Conservation (phyloP, 2,888 invertebrate species). For the Phaonia tiefii region DNA sequence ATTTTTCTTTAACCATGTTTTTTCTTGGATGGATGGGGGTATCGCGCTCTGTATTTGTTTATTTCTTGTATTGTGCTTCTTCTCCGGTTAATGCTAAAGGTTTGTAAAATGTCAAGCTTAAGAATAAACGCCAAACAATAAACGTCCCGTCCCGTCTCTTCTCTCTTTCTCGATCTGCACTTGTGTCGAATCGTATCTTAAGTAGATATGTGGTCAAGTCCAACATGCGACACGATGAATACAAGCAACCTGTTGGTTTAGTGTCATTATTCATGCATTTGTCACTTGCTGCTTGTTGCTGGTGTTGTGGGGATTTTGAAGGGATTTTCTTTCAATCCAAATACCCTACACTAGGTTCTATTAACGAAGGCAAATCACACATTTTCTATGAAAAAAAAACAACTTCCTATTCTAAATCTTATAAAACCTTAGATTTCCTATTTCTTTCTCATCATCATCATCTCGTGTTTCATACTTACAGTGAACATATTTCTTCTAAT, state of each 20-base stretch:
- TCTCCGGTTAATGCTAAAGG: conserved; percentile 21
- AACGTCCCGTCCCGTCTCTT: conserved; percentile 41
- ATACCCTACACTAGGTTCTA: not conserved
- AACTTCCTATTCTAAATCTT: no score
- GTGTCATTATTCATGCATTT: conserved; percentile 68
- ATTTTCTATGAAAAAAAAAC: no score
- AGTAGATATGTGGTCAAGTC: not conserved
- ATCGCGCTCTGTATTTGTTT: not conserved
- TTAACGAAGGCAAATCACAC: no score
- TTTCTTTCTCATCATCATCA: no score
- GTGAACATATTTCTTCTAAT: no score
- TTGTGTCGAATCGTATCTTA: conserved; percentile 19
- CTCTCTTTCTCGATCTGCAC: not conserved
- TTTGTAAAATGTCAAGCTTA: conserved; percentile 61
- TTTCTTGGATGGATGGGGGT: conserved; percentile 22
- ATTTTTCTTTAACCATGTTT: conserved; percentile 53
- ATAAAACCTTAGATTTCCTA: no score
- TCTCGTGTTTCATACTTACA: no score
- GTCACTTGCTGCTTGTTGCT: conserved; percentile 53
- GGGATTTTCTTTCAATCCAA: not conserved
- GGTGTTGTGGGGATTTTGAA: not conserved
- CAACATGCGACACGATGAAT: not conserved
- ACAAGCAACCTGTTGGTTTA: conserved; percentile 62
- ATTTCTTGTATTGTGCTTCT: no score
- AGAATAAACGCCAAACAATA: conserved; percentile 29